A percentile compares a stretch with the other conserved stretches of the same genome.
These are phyloP conservation scores for Zaprionus tsacasi DNA, from an alignment of 1,140 invertebrate species.

Conservation along the genomic window DNA sequence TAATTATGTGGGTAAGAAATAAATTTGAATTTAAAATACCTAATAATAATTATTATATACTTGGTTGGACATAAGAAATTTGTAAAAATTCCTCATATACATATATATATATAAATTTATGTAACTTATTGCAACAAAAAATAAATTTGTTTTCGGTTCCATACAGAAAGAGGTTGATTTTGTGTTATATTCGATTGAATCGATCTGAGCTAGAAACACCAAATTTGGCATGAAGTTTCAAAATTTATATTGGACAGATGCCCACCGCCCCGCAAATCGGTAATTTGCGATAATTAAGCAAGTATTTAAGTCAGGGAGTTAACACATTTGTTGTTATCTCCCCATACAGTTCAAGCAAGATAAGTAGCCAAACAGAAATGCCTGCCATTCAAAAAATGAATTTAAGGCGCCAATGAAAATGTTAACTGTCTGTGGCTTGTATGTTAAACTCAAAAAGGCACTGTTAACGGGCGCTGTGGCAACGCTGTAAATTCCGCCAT, in stretches of 20 bases:
- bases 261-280: no score
- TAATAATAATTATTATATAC: constrained; percentile 44
- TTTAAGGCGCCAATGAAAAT: constrained; percentile 15
- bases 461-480: constrained; percentile 18
- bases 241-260: no score
- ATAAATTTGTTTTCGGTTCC: constrained; percentile 43
- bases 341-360: no score
- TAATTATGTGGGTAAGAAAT: constrained; percentile 63
- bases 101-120: background rate
- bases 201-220: no score
- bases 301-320: no score
- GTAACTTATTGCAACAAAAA: constrained; percentile 34
- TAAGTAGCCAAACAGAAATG: no score
- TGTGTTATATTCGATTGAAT: background rate
- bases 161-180: background rate
- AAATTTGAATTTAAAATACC: constrained; percentile 38
- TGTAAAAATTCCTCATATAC: constrained; percentile 66
- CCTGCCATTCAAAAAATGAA: background rate
- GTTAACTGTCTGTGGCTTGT: background rate
- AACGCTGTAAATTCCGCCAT: constrained; percentile 57
- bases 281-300: no score
- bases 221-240: no score
- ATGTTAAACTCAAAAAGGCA: constrained; percentile 40
- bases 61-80: constrained; percentile 58
- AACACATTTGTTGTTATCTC: no score